Evolutionary conservation across 2,113 vertebrate genomes (phyloP).

Genomic region (Aviceda subcristata): DNA sequence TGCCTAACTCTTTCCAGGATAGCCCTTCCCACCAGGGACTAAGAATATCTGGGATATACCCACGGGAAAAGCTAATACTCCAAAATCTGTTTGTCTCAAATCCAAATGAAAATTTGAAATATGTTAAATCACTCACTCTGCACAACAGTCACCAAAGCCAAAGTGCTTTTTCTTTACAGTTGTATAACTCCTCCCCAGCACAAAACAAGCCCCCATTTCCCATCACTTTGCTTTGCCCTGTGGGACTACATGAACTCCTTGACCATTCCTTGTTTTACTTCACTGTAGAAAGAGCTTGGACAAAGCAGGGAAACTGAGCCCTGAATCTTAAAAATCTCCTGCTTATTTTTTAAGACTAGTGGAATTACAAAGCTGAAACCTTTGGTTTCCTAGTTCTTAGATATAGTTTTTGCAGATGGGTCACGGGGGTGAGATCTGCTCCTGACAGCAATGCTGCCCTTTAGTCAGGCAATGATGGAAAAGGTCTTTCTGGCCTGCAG

Average conservation of each 20-base stretch:
- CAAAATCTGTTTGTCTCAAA: background rate
- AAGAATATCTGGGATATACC: background rate
- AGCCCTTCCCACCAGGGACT: background rate
- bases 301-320: background rate
- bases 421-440: background rate
- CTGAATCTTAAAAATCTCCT: background rate
- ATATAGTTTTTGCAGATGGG: background rate
- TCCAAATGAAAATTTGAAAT: background rate
- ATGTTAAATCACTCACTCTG: background rate
- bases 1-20: background rate
- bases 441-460: background rate
- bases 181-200: background rate
- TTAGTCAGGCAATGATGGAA: background rate
- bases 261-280: background rate
- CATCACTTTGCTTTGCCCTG: background rate
- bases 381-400: background rate
- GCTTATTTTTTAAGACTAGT: background rate
- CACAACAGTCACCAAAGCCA: background rate
- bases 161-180: background rate
- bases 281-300: background rate
- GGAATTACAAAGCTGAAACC: background rate
- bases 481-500: background rate
- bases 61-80: background rate
- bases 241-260: background rate
- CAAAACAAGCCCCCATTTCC: background rate